Conservation (phyloP, 1,140 invertebrate species). For the Hypsibius dujardini region DNA sequence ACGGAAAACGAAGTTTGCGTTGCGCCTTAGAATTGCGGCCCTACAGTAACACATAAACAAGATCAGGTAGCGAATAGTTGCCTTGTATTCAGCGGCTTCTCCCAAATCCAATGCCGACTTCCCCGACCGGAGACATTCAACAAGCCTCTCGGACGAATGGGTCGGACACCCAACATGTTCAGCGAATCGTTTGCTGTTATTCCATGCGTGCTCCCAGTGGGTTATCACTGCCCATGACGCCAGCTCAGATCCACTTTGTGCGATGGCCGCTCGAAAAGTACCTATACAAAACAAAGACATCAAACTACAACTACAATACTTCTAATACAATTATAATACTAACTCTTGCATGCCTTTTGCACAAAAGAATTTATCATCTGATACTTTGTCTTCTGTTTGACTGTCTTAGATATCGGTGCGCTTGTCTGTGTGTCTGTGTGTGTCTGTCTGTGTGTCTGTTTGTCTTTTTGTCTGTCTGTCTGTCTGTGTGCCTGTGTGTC, state of each 20-base stretch:
- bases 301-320: constrained; percentile 20
- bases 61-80: no score
- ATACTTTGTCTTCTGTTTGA: constrained; percentile 21
- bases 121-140: constrained; percentile 61
- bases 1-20: no score
- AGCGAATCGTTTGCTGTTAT: constrained; percentile 67
- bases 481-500: no score
- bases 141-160: constrained; percentile 64
- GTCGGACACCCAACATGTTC: constrained; percentile 63
- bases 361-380: constrained; percentile 15
- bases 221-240: constrained; percentile 78
- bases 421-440: no score
- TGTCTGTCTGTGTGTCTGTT: no score
- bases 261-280: constrained; percentile 48
- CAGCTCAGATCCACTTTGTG: constrained; percentile 68
- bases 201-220: constrained; percentile 64
- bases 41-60: no score
- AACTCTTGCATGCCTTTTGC: constrained; percentile 9
- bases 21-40: no score
- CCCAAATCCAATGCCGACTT: constrained; percentile 47
- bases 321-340: no score
- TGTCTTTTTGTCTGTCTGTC: no score
- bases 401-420: constrained; percentile 21
- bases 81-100: constrained; percentile 19
- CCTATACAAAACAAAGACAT: constrained; percentile 35